Conservation (phyloP, 2,888 invertebrate genomes). For the Incurvaria masculella region DNA sequence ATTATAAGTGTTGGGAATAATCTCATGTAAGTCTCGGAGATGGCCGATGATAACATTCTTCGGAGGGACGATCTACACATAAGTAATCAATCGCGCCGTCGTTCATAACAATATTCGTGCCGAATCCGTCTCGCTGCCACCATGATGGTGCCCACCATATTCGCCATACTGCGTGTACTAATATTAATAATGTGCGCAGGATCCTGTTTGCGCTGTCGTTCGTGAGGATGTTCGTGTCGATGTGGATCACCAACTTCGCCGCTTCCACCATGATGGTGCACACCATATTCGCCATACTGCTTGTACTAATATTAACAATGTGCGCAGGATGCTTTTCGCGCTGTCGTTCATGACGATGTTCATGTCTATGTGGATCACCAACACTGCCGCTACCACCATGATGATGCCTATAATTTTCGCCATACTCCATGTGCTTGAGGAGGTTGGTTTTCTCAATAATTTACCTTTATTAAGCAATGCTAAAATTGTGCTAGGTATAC, state of each 20-base stretch:
- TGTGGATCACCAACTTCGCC: conserved; percentile 95
- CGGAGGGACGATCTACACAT: too few species aligned
- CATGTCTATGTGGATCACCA: conserved; percentile 93
- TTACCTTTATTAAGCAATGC: too few species aligned
- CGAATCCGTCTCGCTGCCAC: conserved; percentile 89
- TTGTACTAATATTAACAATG: too few species aligned
- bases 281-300: conserved; percentile 73
- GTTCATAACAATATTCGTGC: conserved; percentile 81
- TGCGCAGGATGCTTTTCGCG: conserved; percentile 67
- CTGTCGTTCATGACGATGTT: conserved; percentile 82
- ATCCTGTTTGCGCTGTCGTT: conserved; percentile 75
- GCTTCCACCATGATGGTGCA: conserved; percentile 91
- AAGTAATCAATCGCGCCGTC: conserved; percentile 81
- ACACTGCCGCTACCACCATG: conserved; percentile 88
- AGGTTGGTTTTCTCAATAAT: conserved; percentile 56
- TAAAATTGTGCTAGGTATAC: too few species aligned
- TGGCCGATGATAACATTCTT: too few species aligned
- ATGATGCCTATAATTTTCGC: conserved; percentile 88
- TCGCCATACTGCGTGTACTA: conserved; percentile 74
- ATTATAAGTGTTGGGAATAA: too few species aligned
- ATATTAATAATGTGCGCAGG: conserved; percentile 29
- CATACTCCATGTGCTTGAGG: conserved; percentile 71
- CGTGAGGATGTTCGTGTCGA: conserved; percentile 86
- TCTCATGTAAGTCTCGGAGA: too few species aligned
- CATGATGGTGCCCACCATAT: conserved; percentile 88